These are phyloP conservation scores for Ascidia mentula DNA, from an alignment of 23 tunicate species.

Conservation along the genomic window DNA sequence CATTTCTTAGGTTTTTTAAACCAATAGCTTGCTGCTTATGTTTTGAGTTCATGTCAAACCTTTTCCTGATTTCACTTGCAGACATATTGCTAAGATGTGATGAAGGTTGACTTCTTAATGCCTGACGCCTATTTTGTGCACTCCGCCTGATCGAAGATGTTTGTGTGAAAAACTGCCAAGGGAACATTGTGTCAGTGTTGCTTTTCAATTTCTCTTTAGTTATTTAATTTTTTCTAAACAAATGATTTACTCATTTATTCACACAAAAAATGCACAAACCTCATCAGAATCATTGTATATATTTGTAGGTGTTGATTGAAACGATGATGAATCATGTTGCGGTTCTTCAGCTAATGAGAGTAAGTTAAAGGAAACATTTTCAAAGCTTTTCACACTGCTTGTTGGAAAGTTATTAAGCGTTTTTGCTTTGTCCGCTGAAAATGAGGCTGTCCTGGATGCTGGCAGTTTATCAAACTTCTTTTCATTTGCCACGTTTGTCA, in stretches of 20 bases:
- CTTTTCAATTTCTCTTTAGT: too few species aligned
- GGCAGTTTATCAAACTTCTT: background rate
- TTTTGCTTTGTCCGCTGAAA: background rate
- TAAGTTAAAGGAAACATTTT: background rate
- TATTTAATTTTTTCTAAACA: background rate
- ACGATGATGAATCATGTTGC: background rate
- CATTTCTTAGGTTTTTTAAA: too few species aligned
- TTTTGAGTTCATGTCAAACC: background rate
- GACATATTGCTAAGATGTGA: too few species aligned
- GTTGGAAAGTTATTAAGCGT: background rate
- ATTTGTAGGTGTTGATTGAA: background rate
- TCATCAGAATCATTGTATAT: background rate
- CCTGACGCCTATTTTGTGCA: constrained; percentile 74
- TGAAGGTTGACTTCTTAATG: constrained; percentile 69
- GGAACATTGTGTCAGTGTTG: too few species aligned
- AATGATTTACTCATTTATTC: background rate
- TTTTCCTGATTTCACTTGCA: background rate
- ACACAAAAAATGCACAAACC: background rate
- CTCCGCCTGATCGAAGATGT: constrained; percentile 60
- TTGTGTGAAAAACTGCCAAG: background rate
- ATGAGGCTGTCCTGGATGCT: background rate
- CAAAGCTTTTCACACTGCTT: background rate
- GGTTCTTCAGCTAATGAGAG: background rate
- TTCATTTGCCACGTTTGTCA: background rate
- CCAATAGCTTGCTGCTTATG: too few species aligned